Evolutionary conservation across 2,888 invertebrate species (phyloP), one percentile per base, ranked within the genome.

Genomic region (Drosophila melanocephala): DNA sequence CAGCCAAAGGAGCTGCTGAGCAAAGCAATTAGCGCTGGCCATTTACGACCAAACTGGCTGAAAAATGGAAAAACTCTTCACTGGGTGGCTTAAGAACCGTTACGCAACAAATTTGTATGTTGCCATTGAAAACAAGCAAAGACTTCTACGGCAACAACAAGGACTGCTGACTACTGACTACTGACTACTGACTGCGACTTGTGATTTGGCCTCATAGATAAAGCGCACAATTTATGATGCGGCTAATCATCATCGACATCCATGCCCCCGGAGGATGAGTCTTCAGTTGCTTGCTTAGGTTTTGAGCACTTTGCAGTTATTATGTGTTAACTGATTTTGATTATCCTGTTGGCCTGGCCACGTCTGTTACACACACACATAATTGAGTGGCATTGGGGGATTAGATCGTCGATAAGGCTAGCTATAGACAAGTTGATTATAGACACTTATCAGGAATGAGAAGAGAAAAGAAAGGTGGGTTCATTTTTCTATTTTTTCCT

Each of bases 281-380:
- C 66, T 62, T 74, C 79, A 70, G 57, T 44, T 58, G 42, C 57
- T 30, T 44, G 42, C 44, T 58, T 30, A 42, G 42, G 42, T 56
- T 74, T 79, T 62, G 70, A 65, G 58, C 79, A 57, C 75, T 79
- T 79, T 68, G 79, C 79, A 74, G 79, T 82, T 79, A 87, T 87
- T 90, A 84, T 84, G 84, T 84, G 84, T 76, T 84, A 89, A 84
- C 88, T 88, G 90, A 89, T 87, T 85, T 79, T 84, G 76, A 85
- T 90, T 89, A 89, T 89, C 86, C 84, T 79, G 73, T 60, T 68
- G 22, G 51, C 37, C 63, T 68, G 22, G 51, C 30, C 30, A 5
- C 50, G n/a, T 58, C 58, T 58, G 5, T 5, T 37, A 26, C 33
- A 35, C 65, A 39, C 39, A 35, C 65, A 42, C 19, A 66, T 69